Conservation (phyloP, 2,888 invertebrate genomes). For the Megalurothrips usitatus region DNA sequence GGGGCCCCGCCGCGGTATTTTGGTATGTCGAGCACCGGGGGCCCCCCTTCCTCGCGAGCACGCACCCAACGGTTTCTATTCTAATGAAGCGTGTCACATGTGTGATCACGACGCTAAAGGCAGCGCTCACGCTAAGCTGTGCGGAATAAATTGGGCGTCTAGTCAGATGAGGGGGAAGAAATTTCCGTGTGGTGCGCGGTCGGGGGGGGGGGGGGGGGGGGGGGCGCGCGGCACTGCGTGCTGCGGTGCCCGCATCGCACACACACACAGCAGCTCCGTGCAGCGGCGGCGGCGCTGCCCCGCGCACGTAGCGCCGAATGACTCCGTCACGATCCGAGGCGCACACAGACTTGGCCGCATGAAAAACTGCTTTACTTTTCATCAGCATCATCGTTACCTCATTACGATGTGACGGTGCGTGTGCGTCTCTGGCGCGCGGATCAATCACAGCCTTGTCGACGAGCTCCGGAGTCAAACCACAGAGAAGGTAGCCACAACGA, state of each 20-base stretch:
- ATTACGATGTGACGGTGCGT: background rate
- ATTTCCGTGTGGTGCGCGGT: no score
- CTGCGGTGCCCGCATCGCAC: background rate
- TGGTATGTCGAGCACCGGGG: no score
- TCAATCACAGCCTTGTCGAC: background rate
- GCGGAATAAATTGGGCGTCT: no score
- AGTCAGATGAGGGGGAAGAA: no score
- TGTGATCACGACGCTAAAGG: no score
- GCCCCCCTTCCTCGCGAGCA: no score
- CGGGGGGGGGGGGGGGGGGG: no score
- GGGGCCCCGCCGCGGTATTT: background rate
- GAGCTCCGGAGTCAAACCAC: background rate
- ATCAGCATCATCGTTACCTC: conserved; percentile 13
- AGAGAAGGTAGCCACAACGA: background rate
- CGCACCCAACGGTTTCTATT: background rate
- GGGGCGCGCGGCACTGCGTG: background rate
- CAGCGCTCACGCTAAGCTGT: no score
- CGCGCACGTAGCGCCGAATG: background rate
- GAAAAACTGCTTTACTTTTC: conserved; percentile 15
- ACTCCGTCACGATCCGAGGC: background rate
- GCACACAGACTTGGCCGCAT: background rate
- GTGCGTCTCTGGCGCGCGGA: background rate
- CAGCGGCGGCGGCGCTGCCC: no score
- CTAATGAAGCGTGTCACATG: background rate
- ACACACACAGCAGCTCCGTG: background rate